Base-by-base conservation (phyloP, 2,888 invertebrate genomes). In the Watsonalla binaria region DNA sequence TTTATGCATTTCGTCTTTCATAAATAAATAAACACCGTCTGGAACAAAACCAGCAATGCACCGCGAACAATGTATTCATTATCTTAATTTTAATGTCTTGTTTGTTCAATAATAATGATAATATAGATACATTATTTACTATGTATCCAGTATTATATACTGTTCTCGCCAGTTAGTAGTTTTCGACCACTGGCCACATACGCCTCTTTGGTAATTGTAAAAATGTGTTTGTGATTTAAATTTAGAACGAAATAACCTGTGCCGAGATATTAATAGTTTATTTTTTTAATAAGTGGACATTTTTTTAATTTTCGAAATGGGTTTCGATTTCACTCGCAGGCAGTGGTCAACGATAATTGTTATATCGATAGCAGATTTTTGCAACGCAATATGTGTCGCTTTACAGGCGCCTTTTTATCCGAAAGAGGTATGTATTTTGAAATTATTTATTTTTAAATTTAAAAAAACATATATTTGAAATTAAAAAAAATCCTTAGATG, bases 371-470 rank as follows among this genome's bases (percentile, higher is more conserved):
- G 95, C 95, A 13, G 96, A 96, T 83, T 96, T 96, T 82, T 95
- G 95, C 70, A 95, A 96, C 77, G 96, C 96, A 4, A 93, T 96
- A 60, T 96, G 96, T 80, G 95, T 96, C 0, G 96, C 96, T 0
- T 82, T 96, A 2, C 96, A 96, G 75, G 96, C 96, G 2, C 96
- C 96, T 0, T 96, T 97, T 81, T 97, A 96, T 78, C 96, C 96
- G 0, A 92, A 93, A 72, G 96, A 96, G 93, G 96, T 96, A 84
- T 90, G 93, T 76, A 57, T 42, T 46, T 13, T 53, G 14, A 14
- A 6, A 0, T 49, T n/a, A 8, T 42, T 24, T 8, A 15, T 42
- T 39, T 15, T 39, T 42, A 50, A 8, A 11, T 50, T 42, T 37
- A 47, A 24, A 24, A 47, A 47, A 11, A 11, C 11, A 24, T 47